Conservation (phyloP, 2,113 vertebrate genomes). For the Eleginops maclovinus region DNA sequence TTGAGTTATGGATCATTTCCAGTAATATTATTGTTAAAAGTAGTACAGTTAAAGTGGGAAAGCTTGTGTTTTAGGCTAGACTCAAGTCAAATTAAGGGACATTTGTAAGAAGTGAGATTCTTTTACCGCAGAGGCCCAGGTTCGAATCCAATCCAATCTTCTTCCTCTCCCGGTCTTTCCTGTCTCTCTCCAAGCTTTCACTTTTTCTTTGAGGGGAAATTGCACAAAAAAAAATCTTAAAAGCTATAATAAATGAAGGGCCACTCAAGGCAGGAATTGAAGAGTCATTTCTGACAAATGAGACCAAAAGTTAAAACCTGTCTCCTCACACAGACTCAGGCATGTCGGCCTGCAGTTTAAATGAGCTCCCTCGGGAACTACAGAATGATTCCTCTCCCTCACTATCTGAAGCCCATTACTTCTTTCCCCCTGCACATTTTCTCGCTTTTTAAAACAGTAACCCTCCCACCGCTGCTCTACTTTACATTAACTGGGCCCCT, state of each 20-base stretch:
- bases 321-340: slow-evolving; percentile 13
- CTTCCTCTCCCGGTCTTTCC: too few relatives aligned
- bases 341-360: slow-evolving; percentile 46
- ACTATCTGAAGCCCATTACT: background rate
- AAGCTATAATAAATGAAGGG: background rate
- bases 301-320: slow-evolving; percentile 34
- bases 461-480: slow-evolving; percentile 40
- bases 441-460: slow-evolving; percentile 13
- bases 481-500: slow-evolving; percentile 25
- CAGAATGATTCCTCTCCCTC: slow-evolving; percentile 35
- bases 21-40: background rate
- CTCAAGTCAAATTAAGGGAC: slow-evolving; percentile 3
- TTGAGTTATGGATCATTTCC: background rate
- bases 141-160: too few relatives aligned
- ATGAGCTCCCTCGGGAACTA: slow-evolving; percentile 47
- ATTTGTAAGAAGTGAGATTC: too few relatives aligned
- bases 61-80: background rate
- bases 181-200: too few relatives aligned
- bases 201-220: too few relatives aligned
- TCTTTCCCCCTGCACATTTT: background rate
- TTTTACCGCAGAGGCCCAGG: too few relatives aligned
- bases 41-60: background rate
- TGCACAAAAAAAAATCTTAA: too few relatives aligned
- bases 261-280: slow-evolving; percentile 17
- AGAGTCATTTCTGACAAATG: slow-evolving; percentile 31